Base-by-base conservation (phyloP, 2,797 vertebrate genomes). In the Hoplostethus mediterraneus region DNA sequence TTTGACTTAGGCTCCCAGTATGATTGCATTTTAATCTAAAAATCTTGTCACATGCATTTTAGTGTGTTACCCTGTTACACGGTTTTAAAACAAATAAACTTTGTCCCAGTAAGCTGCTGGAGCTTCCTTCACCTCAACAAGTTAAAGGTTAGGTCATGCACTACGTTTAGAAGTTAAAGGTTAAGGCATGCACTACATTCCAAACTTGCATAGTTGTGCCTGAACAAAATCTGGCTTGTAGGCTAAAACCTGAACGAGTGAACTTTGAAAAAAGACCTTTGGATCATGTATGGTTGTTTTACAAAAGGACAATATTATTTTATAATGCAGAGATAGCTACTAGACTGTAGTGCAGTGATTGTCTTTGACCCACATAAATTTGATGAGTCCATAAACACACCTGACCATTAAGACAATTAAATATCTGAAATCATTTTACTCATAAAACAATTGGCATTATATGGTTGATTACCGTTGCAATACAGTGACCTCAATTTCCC, bases 101-200 rank as follows among this genome's bases (percentile, higher is more conserved):
- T 87, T 91, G 74, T 59, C 80, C 86, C 55, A 81, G 65, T 86
- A 74, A 87, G 64, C 59, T 69, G 59, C 33, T 80, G 54, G 33
- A 66, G 69, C 67, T 81, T 81, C 66, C 64, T 72, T 81, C 51
- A 68, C 69, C 74, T 69, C 59, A 68, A 60, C 52, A 68, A 6
- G 49, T 56, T 56, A 80, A 63, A 82, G 79, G 73, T 82, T 73
- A 77, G 85, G 75, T 73, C 77, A 62, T 70, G 65, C 42, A 48
- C 64, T 67, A 44, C 9, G 58, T 75, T 76, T 25, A 81, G 45
- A 87, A 78, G 88, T 89, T 4, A 90, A 81, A 92, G 90, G 86
- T 90, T 69, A 85, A 21, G 21, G 56, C 52, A 73, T 69, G 81
- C 64, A 55, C 38, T 38, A 77, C 81, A 90, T 89, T 92, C 85